Percentiles rank a stretch among this genome's conserved stretches.
These are phyloP conservation scores for Sminthurides bifidus DNA, from an alignment of 1,140 invertebrate species.

Conservation along the genomic window DNA sequence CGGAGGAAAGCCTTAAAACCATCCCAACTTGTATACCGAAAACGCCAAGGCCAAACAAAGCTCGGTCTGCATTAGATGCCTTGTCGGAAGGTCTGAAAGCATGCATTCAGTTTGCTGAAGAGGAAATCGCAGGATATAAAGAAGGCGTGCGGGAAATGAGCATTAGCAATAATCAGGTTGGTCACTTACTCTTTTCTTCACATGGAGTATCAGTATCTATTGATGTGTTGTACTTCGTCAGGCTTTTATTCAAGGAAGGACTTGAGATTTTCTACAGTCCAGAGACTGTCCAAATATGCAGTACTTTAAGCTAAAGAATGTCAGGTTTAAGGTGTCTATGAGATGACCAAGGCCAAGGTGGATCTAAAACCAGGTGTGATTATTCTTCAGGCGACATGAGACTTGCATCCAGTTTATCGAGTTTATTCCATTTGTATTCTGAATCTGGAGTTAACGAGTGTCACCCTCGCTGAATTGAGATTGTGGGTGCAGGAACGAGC, in stretches of 20 bases:
- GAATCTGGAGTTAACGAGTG: too few species aligned
- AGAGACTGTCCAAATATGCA: too few species aligned
- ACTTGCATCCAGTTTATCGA: too few species aligned
- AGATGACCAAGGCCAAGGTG: too few species aligned
- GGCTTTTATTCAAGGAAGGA: not conserved
- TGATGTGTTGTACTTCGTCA: not conserved
- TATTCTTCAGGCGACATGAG: too few species aligned
- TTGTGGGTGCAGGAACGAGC: too few species aligned
- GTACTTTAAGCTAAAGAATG: too few species aligned
- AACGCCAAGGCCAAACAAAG: constrained; percentile 7
- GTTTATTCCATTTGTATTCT: too few species aligned
- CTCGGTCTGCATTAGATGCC: not conserved
- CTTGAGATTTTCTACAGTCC: too few species aligned
- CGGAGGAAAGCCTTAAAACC: not conserved
- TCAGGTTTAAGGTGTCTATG: too few species aligned
- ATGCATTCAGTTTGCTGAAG: not conserved
- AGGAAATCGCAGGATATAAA: not conserved
- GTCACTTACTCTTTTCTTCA: not conserved
- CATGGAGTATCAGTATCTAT: not conserved
- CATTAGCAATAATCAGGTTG: not conserved
- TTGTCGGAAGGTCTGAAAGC: constrained; percentile 1
- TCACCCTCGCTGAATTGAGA: too few species aligned
- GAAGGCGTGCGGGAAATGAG: constrained; percentile 3
- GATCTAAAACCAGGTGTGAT: too few species aligned
- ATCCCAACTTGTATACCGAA: constrained; percentile 1